These are phyloP conservation scores for Chaetodon trifascialis DNA, from an alignment of 2,113 vertebrate genomes.

Conservation along the genomic window DNA sequence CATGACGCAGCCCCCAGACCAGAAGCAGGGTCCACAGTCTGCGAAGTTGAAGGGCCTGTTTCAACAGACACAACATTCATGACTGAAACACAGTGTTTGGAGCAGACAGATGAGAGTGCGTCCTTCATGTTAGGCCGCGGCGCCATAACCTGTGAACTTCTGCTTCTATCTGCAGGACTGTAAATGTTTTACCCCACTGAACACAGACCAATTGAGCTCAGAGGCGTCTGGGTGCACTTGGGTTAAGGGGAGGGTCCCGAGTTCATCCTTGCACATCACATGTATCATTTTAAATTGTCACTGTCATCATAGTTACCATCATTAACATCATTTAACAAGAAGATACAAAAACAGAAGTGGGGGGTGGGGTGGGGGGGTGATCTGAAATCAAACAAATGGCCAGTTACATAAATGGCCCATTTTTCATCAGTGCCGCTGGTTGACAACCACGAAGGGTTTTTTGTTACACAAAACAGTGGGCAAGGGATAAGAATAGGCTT, in stretches of 20 bases:
- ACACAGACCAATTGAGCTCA: conserved; percentile 42
- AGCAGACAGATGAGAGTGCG: conserved; percentile 42
- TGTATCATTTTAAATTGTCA: conserved; percentile 33
- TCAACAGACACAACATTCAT: conserved; percentile 29
- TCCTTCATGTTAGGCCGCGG: conserved; percentile 49
- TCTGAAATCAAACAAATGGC: conserved; percentile 57
- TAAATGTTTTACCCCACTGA: conserved; percentile 46
- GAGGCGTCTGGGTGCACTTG: conserved; percentile 59
- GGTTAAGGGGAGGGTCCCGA: conserved; percentile 32
- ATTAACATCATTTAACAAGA: conserved; percentile 53
- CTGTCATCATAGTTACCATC: conserved; percentile 45
- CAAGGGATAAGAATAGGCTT: conserved; percentile 68
- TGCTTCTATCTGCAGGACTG: conserved; percentile 55
- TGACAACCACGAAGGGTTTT: conserved; percentile 59
- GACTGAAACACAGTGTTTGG: conserved; percentile 43
- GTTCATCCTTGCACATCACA: conserved; percentile 55
- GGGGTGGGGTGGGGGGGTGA: conserved; percentile 35
- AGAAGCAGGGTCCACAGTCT: conserved; percentile 69
- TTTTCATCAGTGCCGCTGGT: conserved; percentile 58
- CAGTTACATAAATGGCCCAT: conserved; percentile 72
- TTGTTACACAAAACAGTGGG: conserved; percentile 68
- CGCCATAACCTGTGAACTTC: conserved; percentile 26
- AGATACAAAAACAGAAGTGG: conserved; percentile 58
- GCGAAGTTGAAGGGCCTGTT: conserved; percentile 22
- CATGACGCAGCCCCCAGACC: conserved; percentile 58